phyloP scores from a whole-genome alignment of 2,113 vertebrate genomes.

The Emydura subglobosa region DNA sequence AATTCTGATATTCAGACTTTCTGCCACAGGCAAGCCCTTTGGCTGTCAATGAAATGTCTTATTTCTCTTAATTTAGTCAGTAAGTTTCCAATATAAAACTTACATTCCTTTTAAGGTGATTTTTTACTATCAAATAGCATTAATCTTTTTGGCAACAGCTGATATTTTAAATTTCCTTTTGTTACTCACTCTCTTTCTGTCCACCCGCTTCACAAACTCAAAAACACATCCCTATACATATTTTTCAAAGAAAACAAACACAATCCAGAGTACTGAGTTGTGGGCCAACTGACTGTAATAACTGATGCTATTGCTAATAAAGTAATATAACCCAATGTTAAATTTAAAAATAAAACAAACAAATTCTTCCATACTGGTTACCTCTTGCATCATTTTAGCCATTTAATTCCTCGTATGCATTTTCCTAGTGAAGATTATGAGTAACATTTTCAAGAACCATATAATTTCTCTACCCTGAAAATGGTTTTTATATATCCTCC shows the following conservation, averaged over 20 bases:
- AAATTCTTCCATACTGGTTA: conserved; percentile 7
- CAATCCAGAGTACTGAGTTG: conserved; percentile 18
- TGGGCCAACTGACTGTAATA: conserved; percentile 31
- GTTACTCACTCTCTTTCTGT: background rate
- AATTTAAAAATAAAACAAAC: conserved; percentile 66
- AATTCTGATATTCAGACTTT: background rate
- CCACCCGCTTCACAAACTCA: background rate
- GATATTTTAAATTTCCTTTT: conserved; percentile 20
- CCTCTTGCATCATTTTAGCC: conserved; percentile 26
- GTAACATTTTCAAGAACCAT: conserved; percentile 13
- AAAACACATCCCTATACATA: background rate
- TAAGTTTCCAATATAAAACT: background rate
- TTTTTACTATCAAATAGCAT: conserved; percentile 2
- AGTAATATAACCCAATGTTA: conserved; percentile 43
- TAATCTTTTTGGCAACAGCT: conserved; percentile 15
- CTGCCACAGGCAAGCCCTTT: background rate
- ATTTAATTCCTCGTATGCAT: background rate
- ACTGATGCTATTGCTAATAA: conserved; percentile 50
- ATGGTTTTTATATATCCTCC: background rate
- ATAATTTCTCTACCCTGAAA: conserved; percentile 42
- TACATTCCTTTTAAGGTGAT: background rate
- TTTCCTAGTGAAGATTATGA: conserved; percentile 22
- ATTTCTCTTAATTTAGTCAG: background rate
- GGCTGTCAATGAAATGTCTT: background rate
- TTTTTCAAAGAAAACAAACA: conserved; percentile 38